Evolutionary conservation across 2,888 invertebrate species (phyloP).

Genomic region (Charanyca ferruginea): DNA sequence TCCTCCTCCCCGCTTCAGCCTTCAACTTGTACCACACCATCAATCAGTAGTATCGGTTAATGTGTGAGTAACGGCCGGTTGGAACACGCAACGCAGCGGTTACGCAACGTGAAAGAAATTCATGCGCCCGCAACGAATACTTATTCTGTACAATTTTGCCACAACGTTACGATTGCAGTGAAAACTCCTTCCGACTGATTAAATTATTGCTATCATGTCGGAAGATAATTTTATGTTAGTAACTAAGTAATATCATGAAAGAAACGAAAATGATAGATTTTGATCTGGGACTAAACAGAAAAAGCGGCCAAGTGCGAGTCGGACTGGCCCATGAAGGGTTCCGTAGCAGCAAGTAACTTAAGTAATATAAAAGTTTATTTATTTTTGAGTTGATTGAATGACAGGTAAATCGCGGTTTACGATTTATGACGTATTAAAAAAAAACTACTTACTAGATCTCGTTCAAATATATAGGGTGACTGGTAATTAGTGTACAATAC

Average conservation of each 20-base stretch:
- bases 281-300: neutral
- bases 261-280: neutral
- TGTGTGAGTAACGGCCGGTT: constrained; percentile 49
- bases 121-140: constrained; percentile 59
- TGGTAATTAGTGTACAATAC: no score
- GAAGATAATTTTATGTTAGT: constrained; percentile 19
- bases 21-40: constrained; percentile 7
- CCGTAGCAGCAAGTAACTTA: no score
- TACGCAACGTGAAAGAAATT: constrained; percentile 71
- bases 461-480: no score
- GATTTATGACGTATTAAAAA: no score
- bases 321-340: no score
- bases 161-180: constrained; percentile 32
- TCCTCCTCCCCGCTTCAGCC: constrained; percentile 17
- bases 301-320: no score
- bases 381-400: no score
- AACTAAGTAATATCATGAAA: neutral
- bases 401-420: no score
- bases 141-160: constrained; percentile 57
- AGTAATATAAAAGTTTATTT: no score
- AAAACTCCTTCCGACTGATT: constrained; percentile 35
- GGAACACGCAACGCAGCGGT: constrained; percentile 59
- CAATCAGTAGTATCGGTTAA: constrained; percentile 67
- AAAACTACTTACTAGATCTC: no score
- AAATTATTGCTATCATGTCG: constrained; percentile 33